Evolutionary conservation across 2,113 vertebrate species (phyloP).

Genomic region (Rhinopomastus cyanomelas): DNA sequence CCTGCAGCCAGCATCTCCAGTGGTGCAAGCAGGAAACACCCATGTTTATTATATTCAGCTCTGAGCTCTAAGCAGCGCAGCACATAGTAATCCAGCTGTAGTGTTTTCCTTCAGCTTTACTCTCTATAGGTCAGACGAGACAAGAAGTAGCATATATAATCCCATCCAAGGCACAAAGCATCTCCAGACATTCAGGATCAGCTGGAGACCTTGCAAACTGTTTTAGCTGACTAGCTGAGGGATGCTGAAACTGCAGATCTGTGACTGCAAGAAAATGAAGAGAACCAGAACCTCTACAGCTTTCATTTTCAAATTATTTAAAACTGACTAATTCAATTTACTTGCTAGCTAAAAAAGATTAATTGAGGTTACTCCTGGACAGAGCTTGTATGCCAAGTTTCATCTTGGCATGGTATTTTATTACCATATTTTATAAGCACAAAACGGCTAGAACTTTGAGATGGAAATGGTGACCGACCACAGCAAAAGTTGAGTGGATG

Average conservation of each 20-base stretch:
- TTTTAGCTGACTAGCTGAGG: background rate
- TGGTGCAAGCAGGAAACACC: background rate
- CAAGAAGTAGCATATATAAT: background rate
- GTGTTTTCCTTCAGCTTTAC: background rate
- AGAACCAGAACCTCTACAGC: conserved; percentile 13
- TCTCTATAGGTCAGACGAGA: background rate
- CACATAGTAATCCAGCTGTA: background rate
- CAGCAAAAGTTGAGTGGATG: background rate
- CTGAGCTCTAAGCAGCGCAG: background rate
- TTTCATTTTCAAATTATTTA: conserved; percentile 23
- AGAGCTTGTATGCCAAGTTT: conserved; percentile 11
- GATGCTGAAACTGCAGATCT: background rate
- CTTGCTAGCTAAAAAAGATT: background rate
- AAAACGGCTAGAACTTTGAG: background rate
- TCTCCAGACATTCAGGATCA: background rate
- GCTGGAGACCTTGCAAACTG: background rate
- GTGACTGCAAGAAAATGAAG: background rate
- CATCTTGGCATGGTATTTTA: conserved; percentile 51
- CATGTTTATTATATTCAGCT: background rate
- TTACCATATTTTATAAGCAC: conserved; percentile 3
- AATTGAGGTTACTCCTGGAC: conserved; percentile 52
- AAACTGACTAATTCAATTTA: conserved; percentile 13
- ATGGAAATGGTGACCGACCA: conserved; percentile 49
- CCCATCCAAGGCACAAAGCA: background rate
- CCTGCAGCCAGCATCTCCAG: background rate